Percentiles rank a stretch among this genome's conserved stretches.
These are phyloP conservation scores for Phataginus tricuspis DNA, from an alignment of 2,797 vertebrate genomes.

Conservation along the genomic window DNA sequence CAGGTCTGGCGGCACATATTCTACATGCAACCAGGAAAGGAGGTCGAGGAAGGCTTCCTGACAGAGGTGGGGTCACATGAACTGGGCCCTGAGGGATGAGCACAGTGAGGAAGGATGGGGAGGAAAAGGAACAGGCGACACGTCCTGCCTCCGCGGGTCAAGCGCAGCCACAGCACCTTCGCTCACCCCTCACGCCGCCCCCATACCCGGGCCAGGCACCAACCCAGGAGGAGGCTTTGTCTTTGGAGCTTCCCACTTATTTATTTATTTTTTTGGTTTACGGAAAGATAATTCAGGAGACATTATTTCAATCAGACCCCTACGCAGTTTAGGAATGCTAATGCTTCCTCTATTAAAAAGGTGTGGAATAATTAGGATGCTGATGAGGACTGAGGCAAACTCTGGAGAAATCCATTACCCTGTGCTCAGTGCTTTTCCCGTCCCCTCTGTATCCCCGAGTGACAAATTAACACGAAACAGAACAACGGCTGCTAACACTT, in stretches of 20 bases:
- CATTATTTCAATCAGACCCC: conserved; percentile 81
- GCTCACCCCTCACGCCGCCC: fast-evolving
- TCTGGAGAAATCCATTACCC: conserved; percentile 62
- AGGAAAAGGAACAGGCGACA: background rate
- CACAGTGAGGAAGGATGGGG: background rate
- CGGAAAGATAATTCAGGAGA: conserved; percentile 79
- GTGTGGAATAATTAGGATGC: conserved; percentile 80
- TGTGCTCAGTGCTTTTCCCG: background rate
- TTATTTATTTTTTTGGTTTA: conserved; percentile 57
- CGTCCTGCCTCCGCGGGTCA: background rate
- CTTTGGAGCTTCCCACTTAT: background rate
- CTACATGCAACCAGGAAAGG: background rate
- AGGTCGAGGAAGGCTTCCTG: conserved; percentile 42
- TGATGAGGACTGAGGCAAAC: conserved; percentile 67
- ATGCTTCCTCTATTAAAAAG: conserved; percentile 80
- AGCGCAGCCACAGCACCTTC: fast-evolving
- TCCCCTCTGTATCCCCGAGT: conserved; percentile 69
- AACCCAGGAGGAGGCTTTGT: background rate
- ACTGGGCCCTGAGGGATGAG: background rate
- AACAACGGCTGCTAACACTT: conserved; percentile 60
- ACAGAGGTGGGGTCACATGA: background rate
- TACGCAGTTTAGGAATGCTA: conserved; percentile 75
- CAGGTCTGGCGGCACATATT: background rate
- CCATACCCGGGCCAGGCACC: background rate
- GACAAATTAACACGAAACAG: conserved; percentile 73